Base-by-base conservation (phyloP, 2,113 vertebrate species). In the Nerophis lumbriciformis region DNA sequence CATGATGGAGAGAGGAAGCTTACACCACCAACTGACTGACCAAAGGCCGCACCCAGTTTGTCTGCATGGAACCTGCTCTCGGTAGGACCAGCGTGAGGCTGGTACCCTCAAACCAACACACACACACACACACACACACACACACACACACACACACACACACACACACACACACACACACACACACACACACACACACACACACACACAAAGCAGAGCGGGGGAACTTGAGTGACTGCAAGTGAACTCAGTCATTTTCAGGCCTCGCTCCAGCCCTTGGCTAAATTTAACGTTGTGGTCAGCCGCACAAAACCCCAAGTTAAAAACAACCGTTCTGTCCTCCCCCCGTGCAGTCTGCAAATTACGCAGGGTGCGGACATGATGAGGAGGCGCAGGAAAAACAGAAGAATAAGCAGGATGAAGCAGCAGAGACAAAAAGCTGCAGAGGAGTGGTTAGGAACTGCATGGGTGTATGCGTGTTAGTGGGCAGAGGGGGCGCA, bases 201-300 rank as follows among this genome's bases (percentile, higher is more conserved):
- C 47, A 63, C 45, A 53, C 53, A 48, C 55, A 42, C 15, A 15
- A 4, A 54, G 5, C 10, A 47, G 65, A 54, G 4, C 54, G 36
- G 44, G 37, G 8, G 78, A 61, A 58, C 52, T 51, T 28, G 28
- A 78, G 77, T 80, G 81, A 73, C 53, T 69, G 51, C 54, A 53
- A 38, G 82, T 76, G 75, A 83, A 80, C 78, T 80, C 77, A 82
- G 85, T 84, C 76, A 86, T 84, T 87, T 83, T 82, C 82, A 76
- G 77, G 77, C 81, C 66, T 63, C 69, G 82, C 80, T 86, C 79
- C 80, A 82, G 73, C 72, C 63, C 65, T 67, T 48, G 66, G 64
- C 83, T 87, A 89, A 89, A 89, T 87, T 84, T 89, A 88, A 83
- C 77, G 61, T 78, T 47, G 77, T 81, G 87, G 87, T 82, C 53